These are phyloP conservation scores for Percopsis transmontana DNA, from an alignment of 2,113 vertebrate species.

Conservation along the genomic window DNA sequence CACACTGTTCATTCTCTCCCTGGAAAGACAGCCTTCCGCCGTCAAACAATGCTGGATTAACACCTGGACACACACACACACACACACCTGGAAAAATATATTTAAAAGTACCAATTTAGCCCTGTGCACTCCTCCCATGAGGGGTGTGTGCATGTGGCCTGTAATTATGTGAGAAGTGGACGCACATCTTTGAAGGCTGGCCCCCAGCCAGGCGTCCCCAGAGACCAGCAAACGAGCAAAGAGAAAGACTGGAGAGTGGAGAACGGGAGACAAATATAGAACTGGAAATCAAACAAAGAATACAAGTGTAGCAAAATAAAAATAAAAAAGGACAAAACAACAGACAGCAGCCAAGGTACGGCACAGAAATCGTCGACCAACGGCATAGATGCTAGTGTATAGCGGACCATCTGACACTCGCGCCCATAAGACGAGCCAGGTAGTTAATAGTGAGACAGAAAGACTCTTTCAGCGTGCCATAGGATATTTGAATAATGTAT, in stretches of 20 bases:
- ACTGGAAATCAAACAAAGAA: not conserved
- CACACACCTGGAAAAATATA: constrained; percentile 27
- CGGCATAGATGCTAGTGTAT: too few relatives aligned
- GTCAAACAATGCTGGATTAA: not conserved
- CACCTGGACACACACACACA: constrained; percentile 9
- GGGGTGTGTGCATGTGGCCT: constrained; percentile 20
- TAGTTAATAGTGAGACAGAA: too few relatives aligned
- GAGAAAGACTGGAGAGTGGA: constrained; percentile 27
- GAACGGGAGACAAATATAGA: constrained; percentile 3
- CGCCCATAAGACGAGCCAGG: too few relatives aligned
- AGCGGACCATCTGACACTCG: too few relatives aligned
- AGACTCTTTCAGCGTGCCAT: too few relatives aligned
- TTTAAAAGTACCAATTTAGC: constrained; percentile 42
- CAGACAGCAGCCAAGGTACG: too few relatives aligned
- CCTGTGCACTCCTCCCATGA: constrained; percentile 17
- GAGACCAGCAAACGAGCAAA: constrained; percentile 18
- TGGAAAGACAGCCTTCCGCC: too few relatives aligned
- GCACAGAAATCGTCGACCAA: too few relatives aligned
- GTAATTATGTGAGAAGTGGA: constrained; percentile 52
- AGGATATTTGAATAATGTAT: too few relatives aligned
- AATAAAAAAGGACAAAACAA: not conserved
- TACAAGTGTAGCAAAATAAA: not conserved
- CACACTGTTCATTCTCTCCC: too few relatives aligned
- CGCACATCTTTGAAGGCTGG: constrained; percentile 39
- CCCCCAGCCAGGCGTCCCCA: constrained; percentile 13